phyloP scores from a whole-genome alignment of 2,113 vertebrate genomes.

The Calypte anna region DNA sequence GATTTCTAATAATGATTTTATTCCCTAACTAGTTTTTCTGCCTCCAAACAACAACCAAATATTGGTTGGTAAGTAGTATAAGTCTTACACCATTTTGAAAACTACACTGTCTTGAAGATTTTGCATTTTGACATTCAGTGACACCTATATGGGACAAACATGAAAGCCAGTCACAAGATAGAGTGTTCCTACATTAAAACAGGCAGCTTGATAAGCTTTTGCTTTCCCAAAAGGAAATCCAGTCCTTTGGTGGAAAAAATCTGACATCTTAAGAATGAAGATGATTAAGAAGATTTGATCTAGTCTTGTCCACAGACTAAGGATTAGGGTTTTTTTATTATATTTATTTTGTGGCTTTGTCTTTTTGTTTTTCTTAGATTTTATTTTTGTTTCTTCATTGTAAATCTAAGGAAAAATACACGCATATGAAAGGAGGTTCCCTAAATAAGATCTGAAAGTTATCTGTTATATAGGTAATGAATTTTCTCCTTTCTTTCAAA shows the following conservation, averaged over 20 bases:
- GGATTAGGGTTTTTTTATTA: neutral
- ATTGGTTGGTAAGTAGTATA: neutral
- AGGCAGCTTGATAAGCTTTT: neutral
- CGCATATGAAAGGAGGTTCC: neutral
- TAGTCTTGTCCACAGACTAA: neutral
- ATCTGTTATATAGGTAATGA: neutral
- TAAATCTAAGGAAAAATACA: neutral
- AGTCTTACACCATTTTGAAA: neutral
- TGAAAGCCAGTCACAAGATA: neutral
- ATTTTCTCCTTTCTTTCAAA: neutral
- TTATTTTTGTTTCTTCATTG: neutral
- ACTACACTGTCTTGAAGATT: neutral
- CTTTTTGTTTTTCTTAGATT: neutral
- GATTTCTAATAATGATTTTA: neutral
- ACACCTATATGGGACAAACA: rapidly evolving
- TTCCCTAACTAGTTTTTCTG: neutral
- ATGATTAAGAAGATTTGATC: neutral
- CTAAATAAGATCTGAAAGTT: neutral
- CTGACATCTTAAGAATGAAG: neutral
- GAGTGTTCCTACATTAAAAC: neutral
- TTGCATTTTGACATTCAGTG: neutral
- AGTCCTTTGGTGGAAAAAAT: neutral
- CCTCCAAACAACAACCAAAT: neutral
- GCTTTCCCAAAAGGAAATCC: neutral
- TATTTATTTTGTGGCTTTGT: neutral